Evolutionary conservation across 1,140 invertebrate species (phyloP), one percentile per base, ranked within the genome.

Genomic region (Ctenoplectra terminalis): DNA sequence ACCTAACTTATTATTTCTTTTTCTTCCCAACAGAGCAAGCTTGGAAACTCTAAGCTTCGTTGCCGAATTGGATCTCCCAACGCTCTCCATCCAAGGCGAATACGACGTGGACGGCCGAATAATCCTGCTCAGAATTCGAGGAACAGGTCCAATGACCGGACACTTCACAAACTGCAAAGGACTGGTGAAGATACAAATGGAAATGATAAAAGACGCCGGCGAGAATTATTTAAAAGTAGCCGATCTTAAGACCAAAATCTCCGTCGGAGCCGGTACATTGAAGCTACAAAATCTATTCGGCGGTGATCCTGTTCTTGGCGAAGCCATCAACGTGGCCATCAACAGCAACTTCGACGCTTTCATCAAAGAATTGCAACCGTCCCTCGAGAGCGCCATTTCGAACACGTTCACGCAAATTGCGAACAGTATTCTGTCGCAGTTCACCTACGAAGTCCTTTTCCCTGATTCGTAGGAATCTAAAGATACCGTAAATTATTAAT

Each of bases 241-340:
- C 2, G 92, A 93, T 3, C 91, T 95, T 52, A 91, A 93, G 11
- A 87, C 95, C 9, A 95, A 95, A 83, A 93, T 96, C 63, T 90
- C 91, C 40, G 93, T 96, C 13, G 95, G 94, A 37, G 94, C 95
- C 43, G 96, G 96, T 52, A 89, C 86, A 1, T 85, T 96, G 15
- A 88, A 91, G n/a, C 87, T 97, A 1, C 94, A 95, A 1, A 96
- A 96, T 90, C 91, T 96, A 2, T 96, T 96, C 64, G 94, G 94
- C 29, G 95, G 95, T 17, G 95, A 96, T 72, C 84, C 73, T 8
- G 82, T 86, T 0, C 91, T 93, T 40, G 92, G 95, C 5, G 94
- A 95, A 2, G 94, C 95, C 17, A 93, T 96, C 0, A 96, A 96
- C 83, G 90, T 92, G 34, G 94, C 95, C 0, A 95, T 96, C n/a